Evolutionary conservation across 1,140 invertebrate species (phyloP).

Genomic region (Trichoplusia ni): DNA sequence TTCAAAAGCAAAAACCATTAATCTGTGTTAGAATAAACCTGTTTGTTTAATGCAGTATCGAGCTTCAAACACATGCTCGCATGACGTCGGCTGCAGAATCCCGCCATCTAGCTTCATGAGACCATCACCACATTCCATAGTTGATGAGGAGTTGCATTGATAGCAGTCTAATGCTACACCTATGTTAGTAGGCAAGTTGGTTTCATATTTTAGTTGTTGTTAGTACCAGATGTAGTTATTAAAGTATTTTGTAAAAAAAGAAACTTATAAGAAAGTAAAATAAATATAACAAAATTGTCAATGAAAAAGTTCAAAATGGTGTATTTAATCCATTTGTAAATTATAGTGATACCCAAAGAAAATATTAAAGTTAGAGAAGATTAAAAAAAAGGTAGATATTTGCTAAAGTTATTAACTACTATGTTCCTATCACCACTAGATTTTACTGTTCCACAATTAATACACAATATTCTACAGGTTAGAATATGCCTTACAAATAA

Average conservation of each 20-base stretch:
- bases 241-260: background rate
- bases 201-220: too few species aligned
- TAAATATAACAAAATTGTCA: background rate
- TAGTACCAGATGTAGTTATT: too few species aligned
- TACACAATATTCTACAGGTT: too few species aligned
- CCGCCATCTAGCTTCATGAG: slow-evolving; percentile 84
- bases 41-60: slow-evolving; percentile 92
- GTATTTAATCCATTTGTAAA: too few species aligned
- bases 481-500: too few species aligned
- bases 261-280: background rate
- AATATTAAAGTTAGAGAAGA: too few species aligned
- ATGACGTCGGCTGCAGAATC: slow-evolving; percentile 84
- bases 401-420: too few species aligned
- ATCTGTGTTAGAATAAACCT: slow-evolving; percentile 52
- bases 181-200: slow-evolving; percentile 65
- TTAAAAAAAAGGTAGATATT: too few species aligned
- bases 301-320: too few species aligned
- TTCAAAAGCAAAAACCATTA: slow-evolving; percentile 2
- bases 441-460: too few species aligned
- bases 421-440: too few species aligned
- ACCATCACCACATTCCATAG: slow-evolving; percentile 89
- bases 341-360: too few species aligned
- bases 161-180: slow-evolving; percentile 87
- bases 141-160: slow-evolving; percentile 89
- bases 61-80: slow-evolving; percentile 89